These are phyloP conservation scores for Darevskia nairensis DNA, from an alignment of 2,797 vertebrate species.

Conservation along the genomic window DNA sequence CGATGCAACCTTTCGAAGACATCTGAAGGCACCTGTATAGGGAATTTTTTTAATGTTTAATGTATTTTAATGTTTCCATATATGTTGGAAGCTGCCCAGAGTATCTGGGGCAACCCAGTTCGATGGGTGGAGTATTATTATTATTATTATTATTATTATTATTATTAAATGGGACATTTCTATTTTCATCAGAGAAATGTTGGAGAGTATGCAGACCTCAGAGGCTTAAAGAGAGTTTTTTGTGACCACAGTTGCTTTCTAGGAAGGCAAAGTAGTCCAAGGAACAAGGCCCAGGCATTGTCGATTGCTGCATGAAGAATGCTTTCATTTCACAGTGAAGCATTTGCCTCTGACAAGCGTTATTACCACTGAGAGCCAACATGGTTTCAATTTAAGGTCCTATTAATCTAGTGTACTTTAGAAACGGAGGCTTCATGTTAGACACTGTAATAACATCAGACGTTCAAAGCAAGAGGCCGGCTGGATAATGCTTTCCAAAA, in stretches of 20 bases:
- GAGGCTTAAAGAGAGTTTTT: conserved; percentile 65
- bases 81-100: too few relatives aligned
- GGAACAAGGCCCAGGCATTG: conserved; percentile 58
- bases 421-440: conserved; percentile 76
- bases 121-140: too few relatives aligned
- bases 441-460: conserved; percentile 77
- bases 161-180: too few relatives aligned
- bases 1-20: too few relatives aligned
- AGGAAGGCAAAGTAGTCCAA: conserved; percentile 72
- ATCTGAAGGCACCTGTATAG: too few relatives aligned
- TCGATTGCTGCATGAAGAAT: conserved; percentile 59
- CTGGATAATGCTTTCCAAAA: conserved; percentile 66
- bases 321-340: conserved; percentile 64
- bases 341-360: conserved; percentile 53
- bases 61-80: too few relatives aligned
- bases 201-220: background rate
- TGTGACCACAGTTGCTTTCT: conserved; percentile 70
- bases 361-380: conserved; percentile 72
- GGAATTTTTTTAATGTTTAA: too few relatives aligned
- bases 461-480: conserved; percentile 77
- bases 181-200: too few relatives aligned
- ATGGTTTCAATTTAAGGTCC: conserved; percentile 80
- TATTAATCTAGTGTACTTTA: conserved; percentile 76
- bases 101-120: too few relatives aligned
- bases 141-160: too few relatives aligned